Evolutionary conservation across 2,888 invertebrate species (phyloP).

Genomic region (Ormyrus rosae): DNA sequence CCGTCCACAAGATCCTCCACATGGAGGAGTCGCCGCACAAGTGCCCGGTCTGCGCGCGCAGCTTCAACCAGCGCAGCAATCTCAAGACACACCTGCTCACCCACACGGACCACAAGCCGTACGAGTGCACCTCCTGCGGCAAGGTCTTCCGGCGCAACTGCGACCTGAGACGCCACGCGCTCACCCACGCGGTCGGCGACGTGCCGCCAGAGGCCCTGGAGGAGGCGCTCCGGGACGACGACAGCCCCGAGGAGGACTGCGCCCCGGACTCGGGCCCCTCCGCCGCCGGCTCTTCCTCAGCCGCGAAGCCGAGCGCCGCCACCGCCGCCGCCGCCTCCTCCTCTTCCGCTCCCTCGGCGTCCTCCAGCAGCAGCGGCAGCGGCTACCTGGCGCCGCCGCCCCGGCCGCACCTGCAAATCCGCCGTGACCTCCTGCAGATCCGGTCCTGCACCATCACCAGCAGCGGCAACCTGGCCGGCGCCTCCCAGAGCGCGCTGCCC

Average conservation of each 20-base stretch:
- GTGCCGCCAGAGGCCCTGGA: conserved; percentile 87
- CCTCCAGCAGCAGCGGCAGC: too few relatives aligned
- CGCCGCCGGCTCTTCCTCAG: conserved; percentile 54
- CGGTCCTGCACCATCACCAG: conserved; percentile 73
- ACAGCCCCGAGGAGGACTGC: conserved; percentile 73
- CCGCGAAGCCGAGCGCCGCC: background rate
- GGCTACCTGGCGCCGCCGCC: conserved; percentile 78
- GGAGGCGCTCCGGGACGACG: conserved; percentile 74
- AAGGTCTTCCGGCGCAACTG: conserved; percentile 95
- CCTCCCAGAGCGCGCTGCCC: conserved; percentile 66
- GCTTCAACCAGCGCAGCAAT: conserved; percentile 95
- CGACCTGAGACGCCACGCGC: conserved; percentile 92
- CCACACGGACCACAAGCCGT: conserved; percentile 94
- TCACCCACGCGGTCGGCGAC: conserved; percentile 94
- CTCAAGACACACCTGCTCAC: conserved; percentile 94
- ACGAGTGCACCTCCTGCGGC: conserved; percentile 91
- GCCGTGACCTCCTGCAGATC: conserved; percentile 82
- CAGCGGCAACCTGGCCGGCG: conserved; percentile 64
- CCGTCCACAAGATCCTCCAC: conserved; percentile 96
- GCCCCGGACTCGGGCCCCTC: conserved; percentile 65
- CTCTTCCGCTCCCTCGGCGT: too few relatives aligned
- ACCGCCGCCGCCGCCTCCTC: too few relatives aligned
- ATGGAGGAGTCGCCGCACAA: conserved; percentile 97
- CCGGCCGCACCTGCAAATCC: conserved; percentile 82
- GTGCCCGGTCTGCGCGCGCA: conserved; percentile 93